Conservation (phyloP, 2,797 vertebrate genomes). For the Sarcoramphus papa region DNA sequence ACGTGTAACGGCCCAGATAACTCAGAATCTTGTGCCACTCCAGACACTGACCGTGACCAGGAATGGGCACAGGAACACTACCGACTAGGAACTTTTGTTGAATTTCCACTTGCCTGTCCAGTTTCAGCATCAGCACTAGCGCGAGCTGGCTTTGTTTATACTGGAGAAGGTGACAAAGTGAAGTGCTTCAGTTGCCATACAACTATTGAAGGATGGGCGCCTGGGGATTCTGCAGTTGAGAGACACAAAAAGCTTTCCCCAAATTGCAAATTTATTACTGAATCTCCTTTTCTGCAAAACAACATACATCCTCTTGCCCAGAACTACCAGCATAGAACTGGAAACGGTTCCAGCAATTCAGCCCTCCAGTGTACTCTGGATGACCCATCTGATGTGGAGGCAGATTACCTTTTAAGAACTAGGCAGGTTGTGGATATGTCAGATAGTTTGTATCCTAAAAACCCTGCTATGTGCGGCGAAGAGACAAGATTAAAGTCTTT, state of each 20-base stretch:
- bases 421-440: slow-evolving; percentile 87
- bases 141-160: slow-evolving; percentile 88
- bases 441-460: slow-evolving; percentile 78
- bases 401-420: slow-evolving; percentile 83
- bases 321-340: slow-evolving; percentile 57
- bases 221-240: slow-evolving; percentile 81
- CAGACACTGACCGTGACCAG: background rate
- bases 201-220: slow-evolving; percentile 84
- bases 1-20: slow-evolving; percentile 56
- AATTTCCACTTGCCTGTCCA: slow-evolving; percentile 75
- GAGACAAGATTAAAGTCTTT: slow-evolving; percentile 84
- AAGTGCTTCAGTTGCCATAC: slow-evolving; percentile 86
- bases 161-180: slow-evolving; percentile 84
- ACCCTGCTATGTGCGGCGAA: slow-evolving; percentile 84
- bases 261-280: slow-evolving; percentile 83
- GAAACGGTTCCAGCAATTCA: slow-evolving; percentile 35
- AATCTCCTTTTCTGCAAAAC: slow-evolving; percentile 58
- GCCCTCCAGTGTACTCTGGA: background rate
- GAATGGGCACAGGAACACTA: slow-evolving; percentile 77
- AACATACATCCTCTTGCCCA: background rate
- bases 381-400: slow-evolving; percentile 50
- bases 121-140: slow-evolving; percentile 80
- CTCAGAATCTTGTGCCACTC: slow-evolving; percentile 13
- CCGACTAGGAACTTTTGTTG: slow-evolving; percentile 80
- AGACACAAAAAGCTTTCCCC: slow-evolving; percentile 87